Evolutionary conservation across 2,888 invertebrate species (phyloP).

Genomic region (Pyrrhia umbra): DNA sequence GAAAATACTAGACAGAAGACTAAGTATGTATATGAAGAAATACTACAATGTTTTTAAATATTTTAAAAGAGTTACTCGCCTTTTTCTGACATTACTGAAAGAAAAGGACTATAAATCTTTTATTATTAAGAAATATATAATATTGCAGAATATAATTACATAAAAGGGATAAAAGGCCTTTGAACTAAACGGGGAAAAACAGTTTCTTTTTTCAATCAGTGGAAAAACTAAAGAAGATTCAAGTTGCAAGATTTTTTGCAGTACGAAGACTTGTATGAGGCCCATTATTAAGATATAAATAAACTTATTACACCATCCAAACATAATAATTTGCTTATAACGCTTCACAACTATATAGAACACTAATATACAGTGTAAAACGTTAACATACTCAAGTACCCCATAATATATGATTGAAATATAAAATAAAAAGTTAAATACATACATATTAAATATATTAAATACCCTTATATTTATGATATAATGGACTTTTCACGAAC

Average conservation of each 20-base stretch:
- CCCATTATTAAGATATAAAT: constrained; percentile 33
- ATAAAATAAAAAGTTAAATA: constrained; percentile 54
- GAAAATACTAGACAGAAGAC: constrained; percentile 58
- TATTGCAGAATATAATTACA: constrained; percentile 15
- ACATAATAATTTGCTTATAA: constrained; percentile 50
- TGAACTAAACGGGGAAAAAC: constrained; percentile 5
- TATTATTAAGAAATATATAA: constrained; percentile 12
- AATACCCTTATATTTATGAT: constrained; percentile 60
- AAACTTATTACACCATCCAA: constrained; percentile 39
- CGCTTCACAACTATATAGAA: constrained; percentile 61
- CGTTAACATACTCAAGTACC: constrained; percentile 52
- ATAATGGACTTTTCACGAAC: constrained; percentile 59
- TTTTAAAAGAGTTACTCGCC: constrained; percentile 7
- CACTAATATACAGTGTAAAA: constrained; percentile 59
- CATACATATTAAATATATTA: constrained; percentile 43
- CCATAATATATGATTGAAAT: constrained; percentile 46
- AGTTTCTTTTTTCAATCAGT: not conserved
- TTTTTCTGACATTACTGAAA: constrained; percentile 25
- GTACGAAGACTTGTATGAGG: constrained; percentile 4
- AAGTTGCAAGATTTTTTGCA: not conserved
- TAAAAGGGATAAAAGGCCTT: constrained; percentile 21
- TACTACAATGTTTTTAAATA: constrained; percentile 20
- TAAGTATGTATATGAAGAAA: constrained; percentile 12
- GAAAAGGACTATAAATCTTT: constrained; percentile 9
- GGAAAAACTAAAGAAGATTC: not conserved